Percentiles rank a stretch among this genome's conserved stretches.
Evolutionary conservation across 2,113 vertebrate genomes (phyloP).

Genomic region (Maccullochella peelii): DNA sequence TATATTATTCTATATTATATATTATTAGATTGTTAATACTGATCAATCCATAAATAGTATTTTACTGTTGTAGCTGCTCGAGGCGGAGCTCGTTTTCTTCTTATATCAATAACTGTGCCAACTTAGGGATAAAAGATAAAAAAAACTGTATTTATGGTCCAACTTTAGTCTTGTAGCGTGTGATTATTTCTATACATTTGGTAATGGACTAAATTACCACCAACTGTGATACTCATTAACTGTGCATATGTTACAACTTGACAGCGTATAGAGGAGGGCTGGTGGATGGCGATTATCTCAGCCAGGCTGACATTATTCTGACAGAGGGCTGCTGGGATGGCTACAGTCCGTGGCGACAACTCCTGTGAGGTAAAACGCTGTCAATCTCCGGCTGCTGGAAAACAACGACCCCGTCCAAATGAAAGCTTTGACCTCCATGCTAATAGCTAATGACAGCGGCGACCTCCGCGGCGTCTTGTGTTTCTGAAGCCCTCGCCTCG

Average conservation of each 20-base stretch:
- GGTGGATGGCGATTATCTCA: conserved; percentile 26
- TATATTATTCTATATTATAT: neutral
- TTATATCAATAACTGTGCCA: neutral
- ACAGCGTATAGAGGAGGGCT: neutral
- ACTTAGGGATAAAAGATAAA: neutral
- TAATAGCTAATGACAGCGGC: conserved; percentile 51
- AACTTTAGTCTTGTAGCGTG: neutral
- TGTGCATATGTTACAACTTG: conserved; percentile 18
- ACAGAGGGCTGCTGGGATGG: conserved; percentile 31
- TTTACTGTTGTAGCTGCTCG: neutral
- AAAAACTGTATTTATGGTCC: neutral
- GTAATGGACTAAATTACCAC: no score
- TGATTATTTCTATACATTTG: conserved; percentile 9
- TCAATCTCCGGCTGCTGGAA: conserved; percentile 39
- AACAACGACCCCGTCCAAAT: conserved; percentile 47
- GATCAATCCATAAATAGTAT: neutral
- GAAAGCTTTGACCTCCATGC: conserved; percentile 60
- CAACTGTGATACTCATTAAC: conserved; percentile 2
- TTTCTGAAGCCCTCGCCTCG: conserved; percentile 51
- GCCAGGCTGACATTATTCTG: conserved; percentile 42
- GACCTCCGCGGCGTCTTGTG: conserved; percentile 44
- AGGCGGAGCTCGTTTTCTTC: neutral
- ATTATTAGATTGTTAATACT: neutral
- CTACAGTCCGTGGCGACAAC: neutral
- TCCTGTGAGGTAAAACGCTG: conserved; percentile 24